Percentiles rank a stretch among this genome's conserved stretches.
phyloP scores from a whole-genome alignment of 2,113 vertebrate genomes.

The Sylvilagus bachmani region DNA sequence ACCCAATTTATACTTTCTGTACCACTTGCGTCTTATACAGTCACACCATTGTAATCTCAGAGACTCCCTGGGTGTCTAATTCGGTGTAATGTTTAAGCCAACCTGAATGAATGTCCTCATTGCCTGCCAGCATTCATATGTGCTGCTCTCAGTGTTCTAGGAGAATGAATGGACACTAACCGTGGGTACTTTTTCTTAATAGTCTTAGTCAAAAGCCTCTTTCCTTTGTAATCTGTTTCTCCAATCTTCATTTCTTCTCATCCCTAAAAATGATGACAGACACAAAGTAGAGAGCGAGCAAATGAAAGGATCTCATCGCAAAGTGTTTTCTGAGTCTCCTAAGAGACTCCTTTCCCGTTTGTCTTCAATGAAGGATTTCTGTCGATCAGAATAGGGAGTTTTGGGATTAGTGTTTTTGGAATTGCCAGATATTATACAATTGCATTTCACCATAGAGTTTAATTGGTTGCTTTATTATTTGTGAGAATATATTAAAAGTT shows the following conservation, averaged over 20 bases:
- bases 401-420: slow-evolving; percentile 25
- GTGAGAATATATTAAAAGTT: slow-evolving; percentile 45
- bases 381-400: neutral
- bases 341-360: slow-evolving; percentile 28
- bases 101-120: slow-evolving; percentile 46
- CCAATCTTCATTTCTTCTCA: neutral
- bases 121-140: slow-evolving; percentile 50
- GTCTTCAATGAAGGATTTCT: neutral
- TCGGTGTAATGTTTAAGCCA: slow-evolving; percentile 66
- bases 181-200: neutral
- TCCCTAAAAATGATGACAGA: neutral
- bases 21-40: slow-evolving; percentile 32
- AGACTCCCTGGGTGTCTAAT: slow-evolving; percentile 55
- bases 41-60: slow-evolving; percentile 58
- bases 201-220: slow-evolving; percentile 19
- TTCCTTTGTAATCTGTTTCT: slow-evolving; percentile 7
- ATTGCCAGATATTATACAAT: neutral
- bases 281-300: neutral
- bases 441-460: slow-evolving; percentile 9
- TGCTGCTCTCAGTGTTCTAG: slow-evolving; percentile 45
- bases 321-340: neutral
- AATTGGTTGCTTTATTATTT: slow-evolving; percentile 52
- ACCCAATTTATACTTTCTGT: slow-evolving; percentile 60
- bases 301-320: neutral
- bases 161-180: slow-evolving; percentile 13